Percentiles rank a stretch among this genome's conserved stretches.
Conservation (phyloP, 2,888 invertebrate species). For the Rhingia campestris region DNA sequence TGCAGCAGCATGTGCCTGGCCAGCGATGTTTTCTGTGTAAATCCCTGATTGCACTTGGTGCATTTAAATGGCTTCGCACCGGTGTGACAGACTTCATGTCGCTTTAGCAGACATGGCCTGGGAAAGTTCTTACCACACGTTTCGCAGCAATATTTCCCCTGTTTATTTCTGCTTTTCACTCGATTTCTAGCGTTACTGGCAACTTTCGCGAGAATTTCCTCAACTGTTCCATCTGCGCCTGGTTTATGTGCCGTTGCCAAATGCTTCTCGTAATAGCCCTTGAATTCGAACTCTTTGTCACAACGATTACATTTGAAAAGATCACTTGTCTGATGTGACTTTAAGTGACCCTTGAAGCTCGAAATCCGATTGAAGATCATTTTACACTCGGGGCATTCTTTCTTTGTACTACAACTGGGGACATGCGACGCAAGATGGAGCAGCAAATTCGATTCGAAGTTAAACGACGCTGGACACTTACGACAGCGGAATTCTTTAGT, state of each 20-base stretch:
- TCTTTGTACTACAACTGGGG: conserved; percentile 39
- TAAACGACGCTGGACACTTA: conserved; percentile 67
- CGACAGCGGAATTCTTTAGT: conserved; percentile 70
- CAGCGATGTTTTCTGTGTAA: conserved; percentile 76
- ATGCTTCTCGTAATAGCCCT: conserved; percentile 56
- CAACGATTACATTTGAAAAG: conserved; percentile 60
- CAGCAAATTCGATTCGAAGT: conserved; percentile 64
- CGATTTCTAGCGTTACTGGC: conserved; percentile 55
- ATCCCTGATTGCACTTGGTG: conserved; percentile 73
- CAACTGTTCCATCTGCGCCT: conserved; percentile 45
- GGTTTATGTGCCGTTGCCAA: conserved; percentile 55
- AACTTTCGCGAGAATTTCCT: conserved; percentile 51
- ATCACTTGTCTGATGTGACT: conserved; percentile 63
- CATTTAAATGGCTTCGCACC: conserved; percentile 76
- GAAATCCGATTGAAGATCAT: conserved; percentile 63
- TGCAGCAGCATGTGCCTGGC: conserved; percentile 76
- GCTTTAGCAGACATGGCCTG: conserved; percentile 75
- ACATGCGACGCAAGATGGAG: conserved; percentile 70
- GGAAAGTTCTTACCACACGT: conserved; percentile 76
- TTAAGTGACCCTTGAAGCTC: conserved; percentile 71
- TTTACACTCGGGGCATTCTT: conserved; percentile 69
- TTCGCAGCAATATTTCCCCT: conserved; percentile 54
- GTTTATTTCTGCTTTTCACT: conserved; percentile 12
- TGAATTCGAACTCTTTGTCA: conserved; percentile 65
- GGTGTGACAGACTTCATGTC: conserved; percentile 76